Evolutionary conservation across 1,140 invertebrate species (phyloP), one percentile per base, ranked within the genome.

Genomic region (Drosophila tristis): DNA sequence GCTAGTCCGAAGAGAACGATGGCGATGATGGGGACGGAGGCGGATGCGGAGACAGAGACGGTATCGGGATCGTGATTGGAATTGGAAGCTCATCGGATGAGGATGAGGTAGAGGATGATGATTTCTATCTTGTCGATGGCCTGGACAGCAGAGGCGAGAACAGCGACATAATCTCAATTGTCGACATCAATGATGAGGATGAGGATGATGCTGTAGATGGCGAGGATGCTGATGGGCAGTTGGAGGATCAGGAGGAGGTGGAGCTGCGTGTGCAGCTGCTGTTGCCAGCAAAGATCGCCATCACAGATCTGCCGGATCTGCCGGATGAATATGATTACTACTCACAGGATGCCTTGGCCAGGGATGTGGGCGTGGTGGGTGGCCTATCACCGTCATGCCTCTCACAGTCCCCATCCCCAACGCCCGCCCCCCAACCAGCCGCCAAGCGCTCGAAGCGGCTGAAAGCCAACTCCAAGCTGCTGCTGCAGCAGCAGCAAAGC

Each of bases 261-360:
- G 47, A 66, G 16, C 26, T 31, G 35, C 35, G 13, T 16, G 16
- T 42, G 57, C 50, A 65, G 13, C 9, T 35, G 49, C 68, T 43
- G 31, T 47, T 0, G 47, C 49, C 26, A 26, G 11, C 61, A 7
- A 54, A 68, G 50, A 8, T 31, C 25, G 39, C 16, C 31, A 49
- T 75, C 0, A 61, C 49, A 9, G 54, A 78, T 8, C 29, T 87
- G 4, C 61, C 65, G 26, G 35, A 39, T 13, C 55, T 86, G 54
- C 73, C 44, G 29, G 26, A 67, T 25, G 50, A 62, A 29, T 68
- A 66, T 20, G 73, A 79, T 39, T 60, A 64, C 31, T 75, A 89
- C 53, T 89, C 84, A 87, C 82, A 82, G 58, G 79, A 84, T 89
- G 76, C 79, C 67, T 84, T 87, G 72, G 67, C 61, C 51, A 84